Evolutionary conservation across 1,140 invertebrate species (phyloP).

Genomic region (Danaus plexippus): DNA sequence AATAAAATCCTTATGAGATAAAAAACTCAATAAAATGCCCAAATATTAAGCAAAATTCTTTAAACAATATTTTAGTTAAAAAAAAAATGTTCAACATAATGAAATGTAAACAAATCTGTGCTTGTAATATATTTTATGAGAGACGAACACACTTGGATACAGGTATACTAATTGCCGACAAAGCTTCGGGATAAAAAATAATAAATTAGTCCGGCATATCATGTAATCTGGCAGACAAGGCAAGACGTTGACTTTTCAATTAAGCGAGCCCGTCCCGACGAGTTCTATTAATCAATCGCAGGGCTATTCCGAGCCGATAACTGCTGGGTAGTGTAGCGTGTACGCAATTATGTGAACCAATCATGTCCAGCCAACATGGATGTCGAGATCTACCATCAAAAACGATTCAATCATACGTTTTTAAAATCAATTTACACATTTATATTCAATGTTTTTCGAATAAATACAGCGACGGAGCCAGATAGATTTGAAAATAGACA

Average conservation of each 20-base stretch:
- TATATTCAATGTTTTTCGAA: neutral
- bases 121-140: no score
- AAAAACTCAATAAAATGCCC: no score
- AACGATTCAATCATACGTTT: no score
- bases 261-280: conserved; percentile 46
- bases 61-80: no score
- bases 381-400: no score
- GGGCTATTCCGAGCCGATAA: conserved; percentile 32
- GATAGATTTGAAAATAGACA: conserved; percentile 16
- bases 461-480: conserved; percentile 16
- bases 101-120: no score
- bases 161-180: conserved; percentile 22
- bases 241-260: conserved; percentile 59
- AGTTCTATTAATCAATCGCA: conserved; percentile 59
- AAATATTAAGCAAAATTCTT: no score
- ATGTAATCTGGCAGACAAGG: conserved; percentile 38
- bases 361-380: no score
- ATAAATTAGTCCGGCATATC: conserved; percentile 43
- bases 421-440: no score
- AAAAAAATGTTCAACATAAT: no score
- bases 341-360: conserved; percentile 29
- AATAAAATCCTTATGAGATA: no score
- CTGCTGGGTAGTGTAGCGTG: conserved; percentile 27
- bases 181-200: conserved; percentile 30
- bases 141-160: no score